These are phyloP conservation scores for Oscheius sp. DNA, from an alignment of 2,888 invertebrate species.

Conservation along the genomic window DNA sequence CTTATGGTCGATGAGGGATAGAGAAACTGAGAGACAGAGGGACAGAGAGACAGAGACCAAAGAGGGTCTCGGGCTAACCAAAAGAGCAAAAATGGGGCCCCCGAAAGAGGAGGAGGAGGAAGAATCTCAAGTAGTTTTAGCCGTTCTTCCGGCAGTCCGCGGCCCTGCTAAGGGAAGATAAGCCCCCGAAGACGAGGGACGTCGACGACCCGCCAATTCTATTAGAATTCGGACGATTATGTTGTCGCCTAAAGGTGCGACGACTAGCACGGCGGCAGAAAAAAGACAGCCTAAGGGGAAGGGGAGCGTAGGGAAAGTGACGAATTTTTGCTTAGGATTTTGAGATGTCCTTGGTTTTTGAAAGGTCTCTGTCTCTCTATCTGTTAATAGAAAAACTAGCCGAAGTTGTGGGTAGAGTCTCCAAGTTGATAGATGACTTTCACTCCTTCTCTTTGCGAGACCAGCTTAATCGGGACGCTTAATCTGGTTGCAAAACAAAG, in stretches of 20 bases:
- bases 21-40: conserved; percentile 9
- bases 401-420: not conserved
- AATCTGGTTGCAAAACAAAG: conserved; percentile 20
- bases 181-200: conserved; percentile 11
- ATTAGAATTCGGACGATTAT: conserved; percentile 34
- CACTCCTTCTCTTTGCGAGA: not conserved
- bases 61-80: not conserved
- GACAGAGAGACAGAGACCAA: not conserved
- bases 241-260: conserved; percentile 32
- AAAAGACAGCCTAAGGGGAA: conserved; percentile 2
- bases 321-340: not conserved
- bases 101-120: conserved; percentile 2
- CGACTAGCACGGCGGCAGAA: not conserved
- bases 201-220: conserved; percentile 28
- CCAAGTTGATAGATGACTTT: not conserved
- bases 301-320: not conserved
- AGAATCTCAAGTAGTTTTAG: conserved; percentile 13
- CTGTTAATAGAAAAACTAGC: not conserved
- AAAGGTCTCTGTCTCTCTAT: not conserved
- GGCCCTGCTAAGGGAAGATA: conserved; percentile 11
- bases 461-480: not conserved
- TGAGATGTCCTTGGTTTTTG: not conserved
- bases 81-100: conserved; percentile 1
- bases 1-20: conserved; percentile 37
- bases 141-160: not conserved